A percentile compares a stretch with the other conserved stretches of the same genome.
Conservation (phyloP, 2,113 vertebrate species). For the Otolemur garnettii region DNA sequence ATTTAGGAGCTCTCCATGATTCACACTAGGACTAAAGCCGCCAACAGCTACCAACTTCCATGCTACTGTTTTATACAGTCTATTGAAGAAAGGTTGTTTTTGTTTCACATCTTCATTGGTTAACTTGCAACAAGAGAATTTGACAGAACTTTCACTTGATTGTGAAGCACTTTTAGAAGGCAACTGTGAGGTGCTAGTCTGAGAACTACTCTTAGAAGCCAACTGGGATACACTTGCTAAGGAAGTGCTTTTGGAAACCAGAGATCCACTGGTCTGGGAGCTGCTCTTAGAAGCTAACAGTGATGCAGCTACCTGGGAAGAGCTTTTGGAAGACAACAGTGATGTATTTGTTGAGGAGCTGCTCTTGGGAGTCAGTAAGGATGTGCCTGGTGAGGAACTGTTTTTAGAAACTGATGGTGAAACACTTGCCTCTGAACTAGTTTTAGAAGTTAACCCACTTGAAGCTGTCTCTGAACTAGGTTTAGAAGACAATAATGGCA, state of each 20-base stretch:
- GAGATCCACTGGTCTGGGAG: slow-evolving; percentile 82
- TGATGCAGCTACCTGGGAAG: slow-evolving; percentile 82
- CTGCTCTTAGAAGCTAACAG: slow-evolving; percentile 82
- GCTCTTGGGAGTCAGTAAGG: slow-evolving; percentile 71
- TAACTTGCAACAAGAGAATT: slow-evolving; percentile 85
- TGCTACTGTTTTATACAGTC: slow-evolving; percentile 97
- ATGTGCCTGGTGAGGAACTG: slow-evolving; percentile 69
- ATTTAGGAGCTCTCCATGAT: slow-evolving; percentile 95
- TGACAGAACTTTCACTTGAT: slow-evolving; percentile 81
- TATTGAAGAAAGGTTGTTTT: slow-evolving; percentile 97
- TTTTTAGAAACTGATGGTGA: slow-evolving; percentile 65
- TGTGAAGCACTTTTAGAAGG: slow-evolving; percentile 82
- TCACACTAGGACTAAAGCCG: slow-evolving; percentile 95
- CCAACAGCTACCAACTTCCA: slow-evolving; percentile 98
- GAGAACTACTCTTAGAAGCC: slow-evolving; percentile 79
- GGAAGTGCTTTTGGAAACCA: slow-evolving; percentile 74
- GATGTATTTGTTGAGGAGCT: slow-evolving; percentile 69
- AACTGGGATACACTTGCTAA: slow-evolving; percentile 72
- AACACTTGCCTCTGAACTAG: slow-evolving; percentile 70
- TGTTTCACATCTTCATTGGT: slow-evolving; percentile 91
- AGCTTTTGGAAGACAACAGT: slow-evolving; percentile 83
- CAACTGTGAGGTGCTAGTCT: slow-evolving; percentile 81
- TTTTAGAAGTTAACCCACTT: slow-evolving; percentile 70
- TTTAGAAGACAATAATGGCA: slow-evolving; percentile 76
- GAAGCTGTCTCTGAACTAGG: slow-evolving; percentile 71